phyloP scores from a whole-genome alignment of 2,797 vertebrate species.

The Pseudomugil gertrudae region DNA sequence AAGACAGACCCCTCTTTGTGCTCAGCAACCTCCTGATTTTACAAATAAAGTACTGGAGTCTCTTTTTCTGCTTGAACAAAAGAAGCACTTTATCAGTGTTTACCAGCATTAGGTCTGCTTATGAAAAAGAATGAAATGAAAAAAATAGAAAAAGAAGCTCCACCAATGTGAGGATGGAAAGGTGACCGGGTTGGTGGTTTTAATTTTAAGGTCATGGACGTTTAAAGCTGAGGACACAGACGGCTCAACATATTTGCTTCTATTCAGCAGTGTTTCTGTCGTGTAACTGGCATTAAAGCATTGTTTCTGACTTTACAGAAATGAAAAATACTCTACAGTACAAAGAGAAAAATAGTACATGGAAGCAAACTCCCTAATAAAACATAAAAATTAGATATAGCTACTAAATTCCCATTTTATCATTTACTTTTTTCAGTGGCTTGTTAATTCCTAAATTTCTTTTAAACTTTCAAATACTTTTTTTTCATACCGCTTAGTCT shows the following conservation, averaged over 20 bases:
- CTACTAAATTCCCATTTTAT: background rate
- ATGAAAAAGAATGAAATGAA: background rate
- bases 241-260: no score
- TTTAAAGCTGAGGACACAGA: no score
- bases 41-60: background rate
- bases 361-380: background rate
- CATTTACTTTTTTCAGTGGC: background rate
- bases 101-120: background rate
- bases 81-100: no score
- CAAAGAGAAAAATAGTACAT: background rate
- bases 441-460: background rate
- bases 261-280: background rate
- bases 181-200: background rate
- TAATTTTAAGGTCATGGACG: no score
- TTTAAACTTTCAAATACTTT: background rate
- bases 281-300: background rate
- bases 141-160: background rate
- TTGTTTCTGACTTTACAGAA: background rate
- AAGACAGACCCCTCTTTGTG: background rate
- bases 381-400: background rate
- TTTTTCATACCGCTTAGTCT: no score
- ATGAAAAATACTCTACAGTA: background rate
- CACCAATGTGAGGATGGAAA: background rate
- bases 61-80: background rate
- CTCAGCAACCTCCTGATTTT: background rate